Evolutionary conservation across 2,113 vertebrate genomes (phyloP).

Genomic region (Pseudorhombus dupliciocellatus): DNA sequence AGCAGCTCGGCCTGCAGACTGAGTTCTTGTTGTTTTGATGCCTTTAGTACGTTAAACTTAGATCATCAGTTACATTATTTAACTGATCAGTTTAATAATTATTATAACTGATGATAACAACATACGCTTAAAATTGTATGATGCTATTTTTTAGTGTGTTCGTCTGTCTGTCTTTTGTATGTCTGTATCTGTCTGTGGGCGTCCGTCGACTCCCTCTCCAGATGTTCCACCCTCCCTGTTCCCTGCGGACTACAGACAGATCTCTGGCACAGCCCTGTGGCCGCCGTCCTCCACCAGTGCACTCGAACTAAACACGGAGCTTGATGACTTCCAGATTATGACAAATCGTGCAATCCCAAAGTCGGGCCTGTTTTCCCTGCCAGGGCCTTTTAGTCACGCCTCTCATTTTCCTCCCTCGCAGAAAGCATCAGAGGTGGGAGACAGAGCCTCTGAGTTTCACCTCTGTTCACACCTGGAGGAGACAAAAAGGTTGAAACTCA

Average conservation of each 20-base stretch:
- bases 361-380: constrained; percentile 14
- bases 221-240: constrained; percentile 45
- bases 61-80: no score
- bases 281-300: constrained; percentile 42
- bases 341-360: constrained; percentile 49
- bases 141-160: no score
- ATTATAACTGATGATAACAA: neutral
- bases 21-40: neutral
- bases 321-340: constrained; percentile 74
- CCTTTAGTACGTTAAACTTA: neutral
- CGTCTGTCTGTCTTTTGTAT: constrained; percentile 10
- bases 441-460: neutral
- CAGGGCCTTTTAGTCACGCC: constrained; percentile 25
- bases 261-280: constrained; percentile 49
- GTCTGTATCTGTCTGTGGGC: constrained; percentile 18
- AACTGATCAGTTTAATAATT: no score
- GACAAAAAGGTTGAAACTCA: neutral
- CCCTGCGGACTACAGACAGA: constrained; percentile 39
- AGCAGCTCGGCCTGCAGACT: no score
- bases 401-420: neutral
- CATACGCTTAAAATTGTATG: no score
- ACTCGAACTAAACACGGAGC: constrained; percentile 51
- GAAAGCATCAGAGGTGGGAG: constrained; percentile 2
- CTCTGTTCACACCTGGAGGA: constrained; percentile 5
- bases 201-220: constrained; percentile 24